phyloP scores from a whole-genome alignment of 2,113 vertebrate genomes.

The Pelecanoides urinatrix region DNA sequence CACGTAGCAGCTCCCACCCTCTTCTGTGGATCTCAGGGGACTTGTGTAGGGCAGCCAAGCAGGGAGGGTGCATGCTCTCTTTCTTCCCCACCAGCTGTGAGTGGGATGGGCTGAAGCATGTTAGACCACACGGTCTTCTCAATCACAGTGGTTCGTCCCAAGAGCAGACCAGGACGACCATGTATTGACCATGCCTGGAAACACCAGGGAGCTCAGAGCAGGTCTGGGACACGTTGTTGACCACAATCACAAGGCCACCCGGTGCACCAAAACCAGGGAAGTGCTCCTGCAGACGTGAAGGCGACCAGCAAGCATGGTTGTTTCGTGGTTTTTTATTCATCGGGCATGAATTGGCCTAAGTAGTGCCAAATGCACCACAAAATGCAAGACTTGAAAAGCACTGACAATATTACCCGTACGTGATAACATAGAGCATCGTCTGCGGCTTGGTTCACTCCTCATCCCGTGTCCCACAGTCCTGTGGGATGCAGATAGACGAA shows the following conservation, averaged over 20 bases:
- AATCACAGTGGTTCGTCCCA: neutral
- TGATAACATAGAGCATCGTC: rapidly evolving
- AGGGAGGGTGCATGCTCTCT: neutral
- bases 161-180: neutral
- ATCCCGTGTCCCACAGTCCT: neutral
- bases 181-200: neutral
- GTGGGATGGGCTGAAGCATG: neutral
- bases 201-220: neutral
- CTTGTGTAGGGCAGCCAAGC: neutral
- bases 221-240: neutral
- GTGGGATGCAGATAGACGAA: rapidly evolving
- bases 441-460: neutral
- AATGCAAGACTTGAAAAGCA: neutral
- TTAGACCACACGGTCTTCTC: neutral
- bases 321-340: neutral
- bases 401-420: neutral
- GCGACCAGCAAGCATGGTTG: neutral
- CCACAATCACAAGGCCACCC: neutral
- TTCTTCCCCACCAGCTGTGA: neutral
- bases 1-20: neutral
- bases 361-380: neutral
- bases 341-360: rapidly evolving
- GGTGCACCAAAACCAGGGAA: neutral
- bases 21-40: neutral
- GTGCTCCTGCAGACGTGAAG: rapidly evolving